Conservation (phyloP, 2,797 vertebrate species). For the Carcharodon carcharias region DNA sequence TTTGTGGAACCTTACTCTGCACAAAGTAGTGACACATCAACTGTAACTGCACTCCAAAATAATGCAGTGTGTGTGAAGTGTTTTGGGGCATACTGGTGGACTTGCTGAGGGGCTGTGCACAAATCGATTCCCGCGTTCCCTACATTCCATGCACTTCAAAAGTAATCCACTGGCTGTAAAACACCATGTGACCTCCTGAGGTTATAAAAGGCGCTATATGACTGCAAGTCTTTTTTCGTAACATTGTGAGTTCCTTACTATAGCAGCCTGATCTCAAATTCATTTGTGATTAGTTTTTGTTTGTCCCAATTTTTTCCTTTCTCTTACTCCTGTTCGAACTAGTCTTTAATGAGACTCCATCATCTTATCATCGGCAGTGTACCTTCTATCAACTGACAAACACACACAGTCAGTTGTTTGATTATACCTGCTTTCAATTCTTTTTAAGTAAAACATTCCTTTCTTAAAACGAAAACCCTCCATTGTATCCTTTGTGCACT, state of each 20-base stretch:
- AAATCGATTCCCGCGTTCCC: neutral
- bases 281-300: neutral
- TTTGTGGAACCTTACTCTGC: neutral
- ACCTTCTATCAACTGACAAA: neutral
- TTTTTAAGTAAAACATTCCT: neutral
- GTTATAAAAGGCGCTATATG: neutral
- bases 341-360: neutral
- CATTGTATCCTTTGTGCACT: neutral
- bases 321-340: neutral
- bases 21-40: neutral
- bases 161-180: neutral
- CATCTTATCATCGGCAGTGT: neutral
- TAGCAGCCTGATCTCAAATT: neutral
- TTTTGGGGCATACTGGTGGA: neutral
- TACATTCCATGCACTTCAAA: neutral
- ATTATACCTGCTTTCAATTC: too few relatives aligned
- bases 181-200: neutral
- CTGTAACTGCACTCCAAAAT: neutral
- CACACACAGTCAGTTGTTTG: neutral
- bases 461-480: neutral
- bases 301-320: neutral
- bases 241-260: neutral
- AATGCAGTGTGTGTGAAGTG: neutral
- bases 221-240: neutral
- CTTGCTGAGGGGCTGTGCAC: too few relatives aligned